A percentile compares a stretch with the other conserved stretches of the same genome.
phyloP scores from a whole-genome alignment of 2,888 invertebrate species.

The Xestia ashworthii region DNA sequence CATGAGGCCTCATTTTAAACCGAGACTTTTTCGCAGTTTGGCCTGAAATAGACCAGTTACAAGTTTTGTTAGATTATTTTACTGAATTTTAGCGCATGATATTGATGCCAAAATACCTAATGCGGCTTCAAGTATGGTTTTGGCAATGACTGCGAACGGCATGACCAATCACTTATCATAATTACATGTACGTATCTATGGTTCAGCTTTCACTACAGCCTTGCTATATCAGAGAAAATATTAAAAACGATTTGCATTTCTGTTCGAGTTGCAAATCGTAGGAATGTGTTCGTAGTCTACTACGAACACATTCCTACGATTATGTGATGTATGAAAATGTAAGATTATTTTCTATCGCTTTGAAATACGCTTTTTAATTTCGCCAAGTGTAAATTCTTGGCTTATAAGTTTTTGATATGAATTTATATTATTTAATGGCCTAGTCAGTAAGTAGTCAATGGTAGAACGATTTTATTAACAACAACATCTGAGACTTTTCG shows the following conservation, averaged over 20 bases:
- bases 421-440: neutral
- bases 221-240: neutral
- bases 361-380: constrained; percentile 5
- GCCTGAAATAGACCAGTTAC: neutral
- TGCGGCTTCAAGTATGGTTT: constrained; percentile 16
- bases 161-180: neutral
- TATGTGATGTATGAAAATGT: neutral
- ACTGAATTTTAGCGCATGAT: neutral
- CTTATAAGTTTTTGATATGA: neutral
- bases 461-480: neutral
- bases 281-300: neutral
- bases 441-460: neutral
- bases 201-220: neutral
- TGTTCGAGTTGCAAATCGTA: neutral
- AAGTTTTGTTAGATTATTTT: neutral
- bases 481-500: neutral
- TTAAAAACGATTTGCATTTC: neutral
- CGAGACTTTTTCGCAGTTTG: neutral
- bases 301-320: too few species aligned
- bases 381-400: neutral
- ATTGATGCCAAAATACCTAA: constrained; percentile 27
- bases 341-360: constrained; percentile 7
- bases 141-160: constrained; percentile 21
- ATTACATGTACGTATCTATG: neutral
- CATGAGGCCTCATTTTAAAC: neutral